These are phyloP conservation scores for Spodoptera picta DNA, from an alignment of 2,888 invertebrate genomes.

Conservation along the genomic window DNA sequence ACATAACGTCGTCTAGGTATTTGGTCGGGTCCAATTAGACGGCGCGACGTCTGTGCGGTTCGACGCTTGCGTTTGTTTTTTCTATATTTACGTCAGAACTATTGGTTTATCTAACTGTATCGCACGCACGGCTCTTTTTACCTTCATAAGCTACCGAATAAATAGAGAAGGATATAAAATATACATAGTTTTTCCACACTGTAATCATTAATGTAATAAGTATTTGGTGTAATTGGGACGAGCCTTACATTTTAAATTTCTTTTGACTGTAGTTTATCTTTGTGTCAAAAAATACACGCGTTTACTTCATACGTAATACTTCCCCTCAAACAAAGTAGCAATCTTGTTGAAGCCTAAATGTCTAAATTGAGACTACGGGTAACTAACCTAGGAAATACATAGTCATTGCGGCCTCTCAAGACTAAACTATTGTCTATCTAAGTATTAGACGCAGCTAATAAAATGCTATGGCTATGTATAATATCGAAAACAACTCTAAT, in stretches of 20 bases:
- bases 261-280: too few species aligned
- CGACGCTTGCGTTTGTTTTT: constrained; percentile 42
- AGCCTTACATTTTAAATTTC: neutral
- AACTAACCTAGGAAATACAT: neutral
- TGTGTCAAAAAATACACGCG: too few species aligned
- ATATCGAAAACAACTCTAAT: constrained; percentile 13
- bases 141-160: too few species aligned
- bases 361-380: neutral
- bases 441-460: constrained; percentile 9
- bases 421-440: constrained; percentile 1
- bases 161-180: too few species aligned
- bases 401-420: neutral
- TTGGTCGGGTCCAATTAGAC: constrained; percentile 75
- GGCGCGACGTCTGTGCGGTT: constrained; percentile 64
- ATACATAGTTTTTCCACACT: too few species aligned
- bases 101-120: constrained; percentile 5
- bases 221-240: neutral
- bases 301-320: too few species aligned
- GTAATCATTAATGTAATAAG: too few species aligned
- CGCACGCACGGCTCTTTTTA: neutral
- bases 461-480: constrained; percentile 11
- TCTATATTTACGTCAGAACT: constrained; percentile 25
- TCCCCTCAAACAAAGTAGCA: too few species aligned
- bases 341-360: too few species aligned
- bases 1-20: constrained; percentile 78